phyloP scores from a whole-genome alignment of 2,113 vertebrate species.

The Recurvirostra avosetta region DNA sequence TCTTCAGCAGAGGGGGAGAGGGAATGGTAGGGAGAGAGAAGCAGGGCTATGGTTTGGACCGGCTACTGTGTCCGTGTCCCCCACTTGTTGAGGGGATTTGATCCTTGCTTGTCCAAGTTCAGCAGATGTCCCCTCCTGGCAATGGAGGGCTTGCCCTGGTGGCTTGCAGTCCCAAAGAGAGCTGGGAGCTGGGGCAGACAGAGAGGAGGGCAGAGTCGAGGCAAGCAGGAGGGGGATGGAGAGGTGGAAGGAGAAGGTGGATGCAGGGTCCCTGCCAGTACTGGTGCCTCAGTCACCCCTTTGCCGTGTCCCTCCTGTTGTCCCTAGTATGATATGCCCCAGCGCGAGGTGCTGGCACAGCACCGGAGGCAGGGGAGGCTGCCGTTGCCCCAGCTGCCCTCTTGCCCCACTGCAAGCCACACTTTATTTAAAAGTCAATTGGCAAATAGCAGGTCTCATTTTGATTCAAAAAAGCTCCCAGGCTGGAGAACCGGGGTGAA shows the following conservation, averaged over 20 bases:
- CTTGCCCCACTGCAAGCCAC: background rate
- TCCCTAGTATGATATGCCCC: fast-evolving
- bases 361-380: background rate
- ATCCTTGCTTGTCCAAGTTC: background rate
- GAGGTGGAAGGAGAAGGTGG: background rate
- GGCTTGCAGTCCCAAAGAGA: background rate
- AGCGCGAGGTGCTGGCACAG: background rate
- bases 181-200: background rate
- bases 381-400: background rate
- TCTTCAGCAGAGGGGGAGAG: background rate
- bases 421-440: background rate
- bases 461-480: background rate
- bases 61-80: fast-evolving
- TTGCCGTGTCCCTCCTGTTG: background rate
- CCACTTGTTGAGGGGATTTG: background rate
- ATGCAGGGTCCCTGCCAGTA: fast-evolving
- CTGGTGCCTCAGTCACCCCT: background rate
- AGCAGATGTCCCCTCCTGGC: background rate
- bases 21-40: background rate
- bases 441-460: background rate
- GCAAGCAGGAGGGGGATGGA: background rate
- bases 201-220: background rate
- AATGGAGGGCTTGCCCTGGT: background rate
- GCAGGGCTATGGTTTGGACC: background rate
- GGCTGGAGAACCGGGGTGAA: background rate